These are phyloP conservation scores for Aphrophora alni DNA, from an alignment of 2,888 invertebrate genomes.

Conservation along the genomic window DNA sequence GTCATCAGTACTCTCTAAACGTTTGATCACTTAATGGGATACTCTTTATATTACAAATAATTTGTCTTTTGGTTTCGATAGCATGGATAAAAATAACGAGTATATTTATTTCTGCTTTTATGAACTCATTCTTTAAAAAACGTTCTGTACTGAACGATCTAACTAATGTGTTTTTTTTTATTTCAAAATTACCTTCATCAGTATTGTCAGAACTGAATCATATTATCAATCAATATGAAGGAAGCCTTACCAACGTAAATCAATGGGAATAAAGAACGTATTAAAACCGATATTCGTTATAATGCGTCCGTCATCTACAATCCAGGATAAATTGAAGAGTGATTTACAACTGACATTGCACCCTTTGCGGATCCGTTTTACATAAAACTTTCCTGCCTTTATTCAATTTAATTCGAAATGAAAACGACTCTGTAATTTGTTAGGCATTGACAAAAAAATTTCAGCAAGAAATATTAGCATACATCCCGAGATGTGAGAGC, in stretches of 20 bases:
- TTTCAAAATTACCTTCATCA: neutral
- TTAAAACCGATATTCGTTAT: neutral
- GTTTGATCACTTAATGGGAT: too few species aligned
- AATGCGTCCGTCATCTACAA: neutral
- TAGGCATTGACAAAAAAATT: neutral
- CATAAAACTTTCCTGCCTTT: neutral
- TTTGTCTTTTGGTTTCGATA: too few species aligned
- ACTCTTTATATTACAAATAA: too few species aligned
- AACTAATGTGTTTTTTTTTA: too few species aligned
- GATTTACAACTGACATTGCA: neutral
- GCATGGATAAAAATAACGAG: too few species aligned
- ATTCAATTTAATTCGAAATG: neutral
- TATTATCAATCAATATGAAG: neutral
- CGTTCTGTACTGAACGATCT: too few species aligned
- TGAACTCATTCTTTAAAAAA: too few species aligned
- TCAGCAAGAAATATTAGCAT: neutral
- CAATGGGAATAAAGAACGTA: neutral
- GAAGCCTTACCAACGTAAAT: neutral
- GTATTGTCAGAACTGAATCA: neutral
- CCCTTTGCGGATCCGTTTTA: neutral
- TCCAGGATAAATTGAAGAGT: neutral
- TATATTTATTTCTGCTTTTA: too few species aligned
- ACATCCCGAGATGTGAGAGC: neutral
- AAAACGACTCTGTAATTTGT: constrained; percentile 9
- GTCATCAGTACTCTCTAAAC: too few species aligned